Evolutionary conservation across 2,113 vertebrate species (phyloP).

Genomic region (Lutjanus erythropterus): DNA sequence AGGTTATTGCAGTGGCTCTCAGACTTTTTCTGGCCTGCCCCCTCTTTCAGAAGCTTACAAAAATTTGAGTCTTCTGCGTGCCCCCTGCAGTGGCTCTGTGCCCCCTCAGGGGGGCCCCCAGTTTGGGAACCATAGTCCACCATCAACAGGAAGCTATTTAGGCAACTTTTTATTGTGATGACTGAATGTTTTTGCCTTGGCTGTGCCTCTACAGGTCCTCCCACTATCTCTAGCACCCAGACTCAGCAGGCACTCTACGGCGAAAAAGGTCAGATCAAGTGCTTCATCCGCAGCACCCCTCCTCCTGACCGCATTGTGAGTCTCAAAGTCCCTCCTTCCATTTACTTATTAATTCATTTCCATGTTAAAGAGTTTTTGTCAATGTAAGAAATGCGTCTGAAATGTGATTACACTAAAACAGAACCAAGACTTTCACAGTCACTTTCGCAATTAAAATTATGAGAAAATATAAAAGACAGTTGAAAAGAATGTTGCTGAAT

Average conservation of each 20-base stretch:
- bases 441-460: no score
- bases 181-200: slow-evolving; percentile 34
- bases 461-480: no score
- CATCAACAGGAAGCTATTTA: slow-evolving; percentile 28
- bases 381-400: not conserved
- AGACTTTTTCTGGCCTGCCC: no score
- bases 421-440: not conserved
- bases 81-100: no score
- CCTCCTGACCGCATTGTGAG: slow-evolving; percentile 93
- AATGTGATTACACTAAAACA: not conserved
- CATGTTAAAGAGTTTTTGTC: not conserved
- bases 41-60: no score
- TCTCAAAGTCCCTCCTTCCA: slow-evolving; percentile 40
- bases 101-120: no score
- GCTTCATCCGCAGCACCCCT: slow-evolving; percentile 94
- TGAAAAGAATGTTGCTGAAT: not conserved
- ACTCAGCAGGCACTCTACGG: slow-evolving; percentile 93
- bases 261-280: slow-evolving; percentile 95
- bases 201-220: slow-evolving; percentile 86
- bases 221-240: slow-evolving; percentile 96
- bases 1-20: no score
- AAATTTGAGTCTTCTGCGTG: no score
- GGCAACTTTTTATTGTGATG: slow-evolving; percentile 17
- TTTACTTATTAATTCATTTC: not conserved
- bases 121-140: no score